A percentile compares a stretch with the other conserved stretches of the same genome.
Conservation (phyloP, 1,140 invertebrate species). For the Nixonia krombeini region DNA sequence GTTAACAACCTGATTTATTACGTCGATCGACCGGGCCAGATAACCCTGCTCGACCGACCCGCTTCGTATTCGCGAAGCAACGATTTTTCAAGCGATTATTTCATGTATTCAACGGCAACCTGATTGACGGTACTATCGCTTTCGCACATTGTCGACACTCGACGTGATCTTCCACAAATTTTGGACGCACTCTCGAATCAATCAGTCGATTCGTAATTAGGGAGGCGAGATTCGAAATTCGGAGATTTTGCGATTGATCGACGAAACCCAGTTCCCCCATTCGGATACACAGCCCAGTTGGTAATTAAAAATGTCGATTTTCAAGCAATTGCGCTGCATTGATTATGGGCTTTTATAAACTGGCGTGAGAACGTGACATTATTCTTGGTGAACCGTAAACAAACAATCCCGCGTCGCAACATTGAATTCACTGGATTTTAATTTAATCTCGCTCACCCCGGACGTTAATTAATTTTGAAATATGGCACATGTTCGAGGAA, state of each 20-base stretch:
- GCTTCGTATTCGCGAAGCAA: constrained; percentile 1
- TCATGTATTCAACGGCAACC: constrained; percentile 28
- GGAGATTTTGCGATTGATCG: too few relatives aligned
- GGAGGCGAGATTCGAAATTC: not conserved
- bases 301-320: too few relatives aligned
- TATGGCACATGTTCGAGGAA: too few relatives aligned
- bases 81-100: constrained; percentile 25
- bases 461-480: not conserved
- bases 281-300: too few relatives aligned
- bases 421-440: too few relatives aligned
- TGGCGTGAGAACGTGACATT: too few relatives aligned
- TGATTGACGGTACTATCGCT: constrained; percentile 18
- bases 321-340: too few relatives aligned
- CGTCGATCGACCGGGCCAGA: constrained; percentile 13
- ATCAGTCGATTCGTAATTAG: not conserved
- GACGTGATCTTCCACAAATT: not conserved
- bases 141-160: constrained; percentile 7
- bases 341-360: too few relatives aligned
- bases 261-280: too few relatives aligned
- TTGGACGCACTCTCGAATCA: not conserved
- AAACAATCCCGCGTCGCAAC: too few relatives aligned
- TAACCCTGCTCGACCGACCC: constrained; percentile 7
- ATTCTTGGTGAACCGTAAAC: too few relatives aligned
- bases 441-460: too few relatives aligned
- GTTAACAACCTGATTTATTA: constrained; percentile 40